Evolutionary conservation across 2,113 vertebrate species (phyloP).

Genomic region (Odontophorus gujanensis): DNA sequence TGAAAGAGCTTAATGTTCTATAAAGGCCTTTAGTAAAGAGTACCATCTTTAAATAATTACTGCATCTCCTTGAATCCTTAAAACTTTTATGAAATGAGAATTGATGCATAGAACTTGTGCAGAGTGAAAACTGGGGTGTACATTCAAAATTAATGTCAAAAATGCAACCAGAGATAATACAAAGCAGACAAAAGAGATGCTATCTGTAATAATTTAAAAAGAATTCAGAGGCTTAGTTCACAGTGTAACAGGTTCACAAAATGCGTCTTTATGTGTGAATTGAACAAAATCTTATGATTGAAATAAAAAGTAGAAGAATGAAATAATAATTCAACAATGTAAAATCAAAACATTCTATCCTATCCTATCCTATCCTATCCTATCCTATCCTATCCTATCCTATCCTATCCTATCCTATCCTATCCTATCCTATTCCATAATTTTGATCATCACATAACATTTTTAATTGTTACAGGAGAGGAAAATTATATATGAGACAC

Average conservation of each 20-base stretch:
- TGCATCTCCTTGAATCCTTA: neutral
- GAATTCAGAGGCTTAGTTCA: neutral
- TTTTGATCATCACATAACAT: neutral
- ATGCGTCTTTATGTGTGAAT: neutral
- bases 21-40: neutral
- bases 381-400: neutral
- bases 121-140: neutral
- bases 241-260: neutral
- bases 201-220: neutral
- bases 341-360: neutral
- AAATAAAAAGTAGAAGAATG: neutral
- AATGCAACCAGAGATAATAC: neutral
- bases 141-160: neutral
- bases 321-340: neutral
- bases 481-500: neutral
- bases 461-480: neutral
- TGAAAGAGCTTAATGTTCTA: neutral
- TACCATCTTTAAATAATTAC: neutral
- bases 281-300: neutral
- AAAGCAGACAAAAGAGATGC: neutral
- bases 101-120: neutral
- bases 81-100: neutral
- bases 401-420: neutral
- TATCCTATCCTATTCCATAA: too few species aligned
- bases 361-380: neutral